Evolutionary conservation across 2,888 invertebrate genomes (phyloP).

Genomic region (Ormyrus nitidulus): DNA sequence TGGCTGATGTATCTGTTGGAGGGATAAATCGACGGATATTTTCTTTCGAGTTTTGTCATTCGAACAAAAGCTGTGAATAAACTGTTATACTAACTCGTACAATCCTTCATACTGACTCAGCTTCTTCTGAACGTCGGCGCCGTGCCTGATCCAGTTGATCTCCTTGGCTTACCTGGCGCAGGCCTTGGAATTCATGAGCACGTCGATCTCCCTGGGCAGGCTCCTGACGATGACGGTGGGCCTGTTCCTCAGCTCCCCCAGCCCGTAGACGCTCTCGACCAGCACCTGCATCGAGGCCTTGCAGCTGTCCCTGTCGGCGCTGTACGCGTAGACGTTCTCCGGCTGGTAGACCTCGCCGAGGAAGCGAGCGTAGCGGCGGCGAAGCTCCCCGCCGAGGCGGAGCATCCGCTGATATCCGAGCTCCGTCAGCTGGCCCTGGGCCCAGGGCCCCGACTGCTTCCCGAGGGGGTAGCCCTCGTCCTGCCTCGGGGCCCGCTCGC

Average conservation of each 20-base stretch:
- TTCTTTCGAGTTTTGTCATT: not conserved
- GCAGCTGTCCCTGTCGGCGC: not conserved
- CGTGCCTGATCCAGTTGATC: not conserved
- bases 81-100: conserved; percentile 16
- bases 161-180: conserved; percentile 16
- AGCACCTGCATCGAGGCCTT: not conserved
- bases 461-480: conserved; percentile 20
- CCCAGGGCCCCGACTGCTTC: not conserved
- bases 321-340: conserved; percentile 25
- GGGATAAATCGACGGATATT: not conserved
- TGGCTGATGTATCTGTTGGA: conserved; percentile 34
- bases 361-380: conserved; percentile 9
- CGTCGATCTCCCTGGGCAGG: conserved; percentile 11
- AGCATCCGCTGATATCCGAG: conserved; percentile 6
- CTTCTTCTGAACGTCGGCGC: not conserved
- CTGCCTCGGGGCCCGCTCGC: conserved; percentile 22
- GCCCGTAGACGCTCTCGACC: not conserved
- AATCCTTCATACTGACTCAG: conserved; percentile 31
- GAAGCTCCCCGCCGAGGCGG: conserved; percentile 19
- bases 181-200: conserved; percentile 10
- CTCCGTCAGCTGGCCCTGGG: conserved; percentile 28
- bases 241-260: not conserved
- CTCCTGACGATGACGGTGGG: not conserved
- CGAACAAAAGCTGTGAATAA: too few species aligned
- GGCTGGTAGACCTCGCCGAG: not conserved